Evolutionary conservation across 2,888 invertebrate species (phyloP), one percentile per base, ranked within the genome.

Genomic region (Microctonus aethiopoides): DNA sequence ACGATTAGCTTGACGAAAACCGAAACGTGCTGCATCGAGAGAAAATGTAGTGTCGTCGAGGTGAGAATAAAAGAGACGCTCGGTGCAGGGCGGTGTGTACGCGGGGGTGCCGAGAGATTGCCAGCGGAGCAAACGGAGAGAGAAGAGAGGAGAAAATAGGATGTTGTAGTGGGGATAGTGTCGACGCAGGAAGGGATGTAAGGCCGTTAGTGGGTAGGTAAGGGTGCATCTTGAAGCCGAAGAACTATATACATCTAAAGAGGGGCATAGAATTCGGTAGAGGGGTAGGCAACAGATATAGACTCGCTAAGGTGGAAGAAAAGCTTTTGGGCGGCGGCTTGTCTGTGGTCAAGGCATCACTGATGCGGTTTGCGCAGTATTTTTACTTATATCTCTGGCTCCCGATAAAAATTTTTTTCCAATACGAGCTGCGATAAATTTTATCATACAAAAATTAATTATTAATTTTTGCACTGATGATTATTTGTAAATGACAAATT

Each of bases 281-380:
- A 61, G 65, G 68, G 61, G 67, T 67, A 65, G 67, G 34, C 64
- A 59, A 67, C 54, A 67, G 71, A 41, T 57, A 52, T 57, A 71
- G 54, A 54, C 56, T 56, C 24, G 16, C 63, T 39, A 65, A 54
- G 39, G 65, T 56, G 65, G 59, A 65, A 70, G 70, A 70, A 65
- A 65, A 65, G 71, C 79, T 80, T 83, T 83, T 81, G 84, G 83
- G 84, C 84, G 82, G 84, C 82, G 77, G 81, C 82, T 84, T 84
- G 84, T 82, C 84, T 80, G 83, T 84, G 84, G 84, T 84, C 84
- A 84, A 84, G 84, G 80, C 81, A 54, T 54, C 54, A 26, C 26
- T 24, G 22, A 80, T 80, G 79, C 81, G 80, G 80, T 78, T 78
- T 76, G 79, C 80, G 80, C 80, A 80, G 78, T 63, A 68, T 52